A percentile compares a stretch with the other conserved stretches of the same genome.
Conservation (phyloP, 2,888 invertebrate genomes). For the Tridacna crocea region DNA sequence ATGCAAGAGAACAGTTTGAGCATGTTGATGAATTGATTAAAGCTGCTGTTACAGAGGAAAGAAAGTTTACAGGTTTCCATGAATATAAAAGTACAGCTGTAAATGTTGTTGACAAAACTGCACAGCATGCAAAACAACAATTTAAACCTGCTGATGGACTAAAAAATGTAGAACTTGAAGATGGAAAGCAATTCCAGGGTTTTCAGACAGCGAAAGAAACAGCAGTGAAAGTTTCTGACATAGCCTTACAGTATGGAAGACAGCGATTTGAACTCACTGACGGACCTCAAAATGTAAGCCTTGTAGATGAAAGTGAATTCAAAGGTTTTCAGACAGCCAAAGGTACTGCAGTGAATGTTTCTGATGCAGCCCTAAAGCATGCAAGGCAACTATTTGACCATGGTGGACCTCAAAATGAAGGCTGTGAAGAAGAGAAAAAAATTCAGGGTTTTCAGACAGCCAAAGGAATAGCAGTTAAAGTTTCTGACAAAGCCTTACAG, state of each 20-base stretch:
- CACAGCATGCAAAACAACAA: constrained; percentile 5
- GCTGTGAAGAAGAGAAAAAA: neutral
- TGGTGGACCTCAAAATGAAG: neutral
- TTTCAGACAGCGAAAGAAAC: constrained; percentile 36
- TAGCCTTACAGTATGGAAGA: constrained; percentile 22
- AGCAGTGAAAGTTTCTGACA: constrained; percentile 28
- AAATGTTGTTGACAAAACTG: constrained; percentile 37
- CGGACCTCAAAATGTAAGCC: neutral
- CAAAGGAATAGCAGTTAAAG: constrained; percentile 12
- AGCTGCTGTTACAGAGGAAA: neutral
- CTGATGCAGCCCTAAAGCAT: constrained; percentile 23
- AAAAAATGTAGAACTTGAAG: neutral
- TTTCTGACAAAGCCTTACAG: constrained; percentile 34
- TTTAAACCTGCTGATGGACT: neutral
- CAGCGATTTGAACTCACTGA: constrained; percentile 22
- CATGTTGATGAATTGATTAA: neutral
- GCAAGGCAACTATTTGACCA: too few relatives aligned
- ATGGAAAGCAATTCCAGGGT: neutral
- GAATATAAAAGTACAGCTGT: constrained; percentile 50
- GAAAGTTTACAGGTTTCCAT: constrained; percentile 25
- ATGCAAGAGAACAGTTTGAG: constrained; percentile 36
- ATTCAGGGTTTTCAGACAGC: constrained; percentile 31
- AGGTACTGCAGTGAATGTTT: constrained; percentile 16
- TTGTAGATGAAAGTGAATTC: neutral
- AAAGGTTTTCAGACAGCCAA: constrained; percentile 31